A percentile compares a stretch with the other conserved stretches of the same genome.
phyloP scores from a whole-genome alignment of 2,113 vertebrate genomes.

The Trachemys scripta region DNA sequence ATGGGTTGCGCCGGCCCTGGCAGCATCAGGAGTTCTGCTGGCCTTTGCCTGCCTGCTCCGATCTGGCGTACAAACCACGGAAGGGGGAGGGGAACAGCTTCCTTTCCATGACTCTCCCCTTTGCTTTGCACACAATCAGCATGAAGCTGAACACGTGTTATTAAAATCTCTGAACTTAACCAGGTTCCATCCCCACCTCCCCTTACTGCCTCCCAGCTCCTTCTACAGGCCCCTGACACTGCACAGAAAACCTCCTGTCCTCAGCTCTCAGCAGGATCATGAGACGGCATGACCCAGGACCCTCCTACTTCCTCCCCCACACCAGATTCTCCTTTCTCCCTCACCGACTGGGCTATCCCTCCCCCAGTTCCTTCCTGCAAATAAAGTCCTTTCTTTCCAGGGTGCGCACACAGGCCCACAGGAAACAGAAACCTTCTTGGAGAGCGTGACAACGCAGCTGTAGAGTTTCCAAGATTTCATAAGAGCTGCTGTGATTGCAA shows the following conservation, averaged over 20 bases:
- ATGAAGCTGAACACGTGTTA: background rate
- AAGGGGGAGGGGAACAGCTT: accelerated
- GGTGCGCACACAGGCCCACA: background rate
- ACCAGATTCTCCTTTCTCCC: too few relatives aligned
- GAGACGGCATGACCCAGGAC: background rate
- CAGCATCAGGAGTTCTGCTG: background rate
- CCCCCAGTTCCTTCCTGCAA: background rate
- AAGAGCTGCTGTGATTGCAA: background rate
- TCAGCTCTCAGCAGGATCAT: background rate
- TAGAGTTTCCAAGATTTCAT: background rate
- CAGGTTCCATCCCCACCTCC: background rate
- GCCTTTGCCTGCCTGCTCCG: background rate
- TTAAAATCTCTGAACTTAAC: background rate
- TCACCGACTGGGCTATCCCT: background rate
- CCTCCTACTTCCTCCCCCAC: background rate
- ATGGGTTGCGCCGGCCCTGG: too few relatives aligned
- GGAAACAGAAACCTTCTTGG: background rate
- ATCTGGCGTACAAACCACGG: background rate
- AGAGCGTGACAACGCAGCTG: background rate
- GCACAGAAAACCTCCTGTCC: background rate
- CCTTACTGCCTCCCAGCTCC: background rate
- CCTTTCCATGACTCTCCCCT: background rate
- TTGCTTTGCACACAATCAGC: background rate
- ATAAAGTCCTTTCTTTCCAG: background rate
- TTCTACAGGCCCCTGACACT: accelerated